These are phyloP conservation scores for Cuculus canorus DNA, from an alignment of 2,797 vertebrate genomes.

Conservation along the genomic window DNA sequence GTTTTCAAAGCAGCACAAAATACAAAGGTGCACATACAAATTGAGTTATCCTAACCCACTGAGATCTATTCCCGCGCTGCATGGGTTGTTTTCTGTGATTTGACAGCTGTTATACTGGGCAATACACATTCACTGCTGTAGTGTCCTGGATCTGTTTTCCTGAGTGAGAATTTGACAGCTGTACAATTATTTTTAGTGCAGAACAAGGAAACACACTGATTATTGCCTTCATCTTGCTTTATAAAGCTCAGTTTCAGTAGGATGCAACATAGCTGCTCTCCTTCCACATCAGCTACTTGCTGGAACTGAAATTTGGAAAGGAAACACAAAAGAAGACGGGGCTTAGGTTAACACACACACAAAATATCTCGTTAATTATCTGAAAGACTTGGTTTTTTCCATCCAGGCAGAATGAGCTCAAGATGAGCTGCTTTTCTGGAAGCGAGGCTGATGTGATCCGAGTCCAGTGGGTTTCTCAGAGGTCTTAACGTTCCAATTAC, in stretches of 20 bases:
- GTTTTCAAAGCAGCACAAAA: slow-evolving; percentile 48
- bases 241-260: slow-evolving; percentile 1
- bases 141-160: slow-evolving; percentile 34
- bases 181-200: slow-evolving; percentile 54
- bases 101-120: slow-evolving; percentile 47
- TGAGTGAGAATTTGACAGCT: slow-evolving; percentile 58
- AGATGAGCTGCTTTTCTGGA: slow-evolving; percentile 14
- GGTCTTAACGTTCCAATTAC: neutral
- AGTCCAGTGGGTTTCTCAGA: neutral
- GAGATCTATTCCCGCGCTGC: neutral
- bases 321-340: neutral
- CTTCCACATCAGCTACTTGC: neutral
- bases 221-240: slow-evolving; percentile 40
- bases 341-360: neutral
- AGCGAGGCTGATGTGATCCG: neutral
- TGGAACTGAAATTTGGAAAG: slow-evolving; percentile 22
- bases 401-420: neutral
- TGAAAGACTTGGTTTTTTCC: neutral
- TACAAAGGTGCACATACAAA: slow-evolving; percentile 1
- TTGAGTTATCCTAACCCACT: slow-evolving; percentile 6
- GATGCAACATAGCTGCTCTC: neutral
- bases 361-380: neutral
- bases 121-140: neutral
- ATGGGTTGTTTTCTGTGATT: slow-evolving; percentile 27
- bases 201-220: slow-evolving; percentile 15